Evolutionary conservation across 2,113 vertebrate species (phyloP), one percentile per base, ranked within the genome.

Genomic region (Calyptomena viridis): DNA sequence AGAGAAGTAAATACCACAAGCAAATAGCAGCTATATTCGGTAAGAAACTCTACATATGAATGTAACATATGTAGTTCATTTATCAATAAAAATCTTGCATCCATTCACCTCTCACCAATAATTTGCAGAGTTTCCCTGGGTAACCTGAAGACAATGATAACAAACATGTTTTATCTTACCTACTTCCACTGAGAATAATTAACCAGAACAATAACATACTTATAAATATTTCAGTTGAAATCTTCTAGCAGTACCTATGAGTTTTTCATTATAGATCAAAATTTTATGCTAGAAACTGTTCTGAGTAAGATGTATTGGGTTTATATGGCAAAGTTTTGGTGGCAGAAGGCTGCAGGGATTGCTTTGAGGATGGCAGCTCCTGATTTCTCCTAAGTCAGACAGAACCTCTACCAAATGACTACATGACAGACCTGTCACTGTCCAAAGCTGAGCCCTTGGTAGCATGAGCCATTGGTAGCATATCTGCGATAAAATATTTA

Each of bases 351-450:
- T 63, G 20, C 24, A 53, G n/a, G 12, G 9, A 5, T 75, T 19
- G 5, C 8, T 40, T 79, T n/a, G n/a, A n/a, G n/a, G n/a, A n/a
- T n/a, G n/a, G n/a, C n/a, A n/a, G n/a, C n/a, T n/a, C n/a, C 12
- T 52, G 19, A 44, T 44, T 44, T 44, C 6, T 6, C 8, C 31
- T 10, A 17, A 5, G 5, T 39, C n/a, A 47, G 31, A 47, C 1
- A 37, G 12, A 76, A 33, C 4, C n/a, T 62, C 30, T 56, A 31
- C 27, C 33, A 40, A n/a, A 5, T 1, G 2, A 0, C 10, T 47
- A 9, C 12, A 14, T 49, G 22, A 16, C 2, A 6, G 10, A 60
- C 16, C 6, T 3, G 2, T 49, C 1, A 0, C 39, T 40, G 31
- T 15, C 22, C 73, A 55, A 55, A 9, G 9, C 19, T 12, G 31